Conservation (phyloP, 1,140 invertebrate genomes). For the Melitaea cinxia region DNA sequence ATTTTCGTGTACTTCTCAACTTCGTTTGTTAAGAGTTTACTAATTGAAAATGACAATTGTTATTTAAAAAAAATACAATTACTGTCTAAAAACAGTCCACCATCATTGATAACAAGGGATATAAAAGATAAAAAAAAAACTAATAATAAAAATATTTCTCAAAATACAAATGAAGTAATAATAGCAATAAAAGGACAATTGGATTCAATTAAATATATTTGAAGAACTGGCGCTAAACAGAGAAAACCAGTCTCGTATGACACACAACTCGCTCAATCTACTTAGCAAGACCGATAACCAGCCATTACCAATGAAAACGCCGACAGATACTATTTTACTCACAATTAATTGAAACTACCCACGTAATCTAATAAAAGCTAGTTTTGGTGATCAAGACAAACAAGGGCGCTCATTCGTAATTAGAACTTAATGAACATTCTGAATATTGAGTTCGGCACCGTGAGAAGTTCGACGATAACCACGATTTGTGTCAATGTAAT, state of each 20-base stretch:
- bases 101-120: no score
- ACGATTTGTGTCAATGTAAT: conserved; percentile 80
- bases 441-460: conserved; percentile 76
- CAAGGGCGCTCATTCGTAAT: conserved; percentile 80
- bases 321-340: conserved; percentile 68
- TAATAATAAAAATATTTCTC: no score
- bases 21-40: no score
- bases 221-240: conserved; percentile 50
- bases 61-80: no score
- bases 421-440: conserved; percentile 80
- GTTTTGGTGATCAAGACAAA: conserved; percentile 78
- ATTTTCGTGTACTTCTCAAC: no score
- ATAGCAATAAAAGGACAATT: conserved; percentile 29
- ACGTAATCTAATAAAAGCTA: conserved; percentile 81
- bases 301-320: conserved; percentile 72
- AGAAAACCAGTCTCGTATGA: conserved; percentile 59
- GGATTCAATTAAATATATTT: conserved; percentile 45
- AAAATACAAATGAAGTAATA: no score
- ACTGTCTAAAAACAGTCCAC: no score
- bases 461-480: conserved; percentile 77
- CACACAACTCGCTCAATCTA: conserved; percentile 72
- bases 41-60: no score
- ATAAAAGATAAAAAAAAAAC: no score
- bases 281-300: conserved; percentile 74
- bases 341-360: conserved; percentile 81